Conservation (phyloP, 2,113 vertebrate genomes). For the Rhombomys opimus region DNA sequence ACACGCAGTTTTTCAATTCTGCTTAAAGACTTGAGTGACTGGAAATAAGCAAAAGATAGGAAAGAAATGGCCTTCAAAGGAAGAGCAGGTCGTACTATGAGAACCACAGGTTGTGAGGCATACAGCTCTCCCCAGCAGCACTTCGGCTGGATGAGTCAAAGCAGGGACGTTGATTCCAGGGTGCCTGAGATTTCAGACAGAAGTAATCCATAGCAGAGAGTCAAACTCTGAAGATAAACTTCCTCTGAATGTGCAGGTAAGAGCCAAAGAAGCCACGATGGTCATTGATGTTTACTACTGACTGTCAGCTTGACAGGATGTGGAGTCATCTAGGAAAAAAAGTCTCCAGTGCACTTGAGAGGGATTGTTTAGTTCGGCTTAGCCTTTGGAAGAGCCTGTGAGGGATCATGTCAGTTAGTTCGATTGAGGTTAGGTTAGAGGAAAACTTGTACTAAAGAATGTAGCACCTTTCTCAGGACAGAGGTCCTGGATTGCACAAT, state of each 20-base stretch:
- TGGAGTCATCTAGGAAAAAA: neutral
- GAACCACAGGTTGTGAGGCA: neutral
- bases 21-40: neutral
- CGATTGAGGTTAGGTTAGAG: neutral
- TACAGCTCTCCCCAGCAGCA: neutral
- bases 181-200: constrained; percentile 20
- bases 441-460: neutral
- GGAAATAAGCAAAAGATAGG: neutral
- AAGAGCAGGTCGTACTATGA: neutral
- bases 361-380: neutral
- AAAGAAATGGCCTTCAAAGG: neutral
- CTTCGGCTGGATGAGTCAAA: neutral
- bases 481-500: neutral
- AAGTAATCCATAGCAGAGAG: neutral
- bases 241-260: neutral
- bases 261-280: neutral
- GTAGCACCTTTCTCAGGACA: neutral
- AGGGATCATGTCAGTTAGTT: neutral
- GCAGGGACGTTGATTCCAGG: neutral
- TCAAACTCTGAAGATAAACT: neutral
- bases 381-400: neutral
- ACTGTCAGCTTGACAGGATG: neutral
- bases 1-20: neutral
- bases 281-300: neutral
- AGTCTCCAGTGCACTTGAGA: neutral